These are phyloP conservation scores for Lepus townsendii DNA, from an alignment of 2,797 vertebrate genomes.

Conservation along the genomic window DNA sequence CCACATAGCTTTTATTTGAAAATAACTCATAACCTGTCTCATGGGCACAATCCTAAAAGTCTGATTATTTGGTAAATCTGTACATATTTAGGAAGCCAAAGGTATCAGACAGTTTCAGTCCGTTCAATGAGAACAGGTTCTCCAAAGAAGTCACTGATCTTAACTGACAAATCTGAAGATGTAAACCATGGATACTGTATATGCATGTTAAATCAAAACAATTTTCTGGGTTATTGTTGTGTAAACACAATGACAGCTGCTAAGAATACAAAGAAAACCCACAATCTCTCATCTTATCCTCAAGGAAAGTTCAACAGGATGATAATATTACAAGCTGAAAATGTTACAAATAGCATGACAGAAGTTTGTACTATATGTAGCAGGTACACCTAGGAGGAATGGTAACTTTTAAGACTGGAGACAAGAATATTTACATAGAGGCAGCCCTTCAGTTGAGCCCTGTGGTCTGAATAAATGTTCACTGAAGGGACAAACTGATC, in stretches of 20 bases:
- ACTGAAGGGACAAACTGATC: neutral
- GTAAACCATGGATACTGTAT: neutral
- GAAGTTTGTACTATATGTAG: neutral
- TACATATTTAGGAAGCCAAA: neutral
- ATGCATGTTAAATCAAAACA: neutral
- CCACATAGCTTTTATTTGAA: constrained; percentile 15
- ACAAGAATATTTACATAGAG: neutral
- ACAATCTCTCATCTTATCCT: neutral
- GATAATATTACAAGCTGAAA: neutral
- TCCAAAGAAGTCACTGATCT: neutral
- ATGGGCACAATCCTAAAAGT: neutral
- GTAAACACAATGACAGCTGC: neutral
- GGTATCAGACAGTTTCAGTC: neutral
- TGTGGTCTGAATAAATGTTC: neutral
- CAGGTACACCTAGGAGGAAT: neutral
- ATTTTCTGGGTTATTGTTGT: neutral
- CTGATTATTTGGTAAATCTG: neutral
- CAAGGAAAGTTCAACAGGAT: neutral
- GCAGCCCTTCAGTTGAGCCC: neutral
- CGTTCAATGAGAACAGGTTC: neutral
- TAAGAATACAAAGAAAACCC: neutral
- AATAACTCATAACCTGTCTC: neutral
- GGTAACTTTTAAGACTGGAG: neutral
- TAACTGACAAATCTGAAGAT: neutral
- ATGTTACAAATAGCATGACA: neutral